phyloP scores from a whole-genome alignment of 2,888 invertebrate species.

The Lagria hirta region DNA sequence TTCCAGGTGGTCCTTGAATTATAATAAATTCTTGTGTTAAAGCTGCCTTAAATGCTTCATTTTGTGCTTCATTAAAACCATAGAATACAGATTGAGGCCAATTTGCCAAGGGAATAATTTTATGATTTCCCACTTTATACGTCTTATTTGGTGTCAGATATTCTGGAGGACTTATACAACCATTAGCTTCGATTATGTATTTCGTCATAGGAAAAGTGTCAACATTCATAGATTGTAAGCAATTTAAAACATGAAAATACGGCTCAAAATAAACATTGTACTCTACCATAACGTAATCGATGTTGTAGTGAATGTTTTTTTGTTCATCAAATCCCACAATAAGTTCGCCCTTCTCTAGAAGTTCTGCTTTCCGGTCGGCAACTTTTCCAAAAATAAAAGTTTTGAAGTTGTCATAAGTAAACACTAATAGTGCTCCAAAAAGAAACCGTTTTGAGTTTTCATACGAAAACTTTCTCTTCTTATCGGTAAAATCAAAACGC shows the following conservation, averaged over 20 bases:
- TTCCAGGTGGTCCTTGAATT: constrained; percentile 87
- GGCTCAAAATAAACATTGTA: constrained; percentile 81
- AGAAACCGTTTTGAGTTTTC: constrained; percentile 63
- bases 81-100: constrained; percentile 13
- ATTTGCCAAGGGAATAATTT: constrained; percentile 17
- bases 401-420: constrained; percentile 70
- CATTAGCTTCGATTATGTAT: constrained; percentile 64
- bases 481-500: constrained; percentile 32
- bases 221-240: constrained; percentile 62
- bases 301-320: constrained; percentile 54
- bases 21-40: constrained; percentile 72
- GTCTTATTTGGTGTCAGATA: constrained; percentile 43
- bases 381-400: constrained; percentile 71
- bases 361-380: constrained; percentile 58
- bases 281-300: constrained; percentile 67
- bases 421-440: constrained; percentile 71
- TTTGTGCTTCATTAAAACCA: constrained; percentile 67
- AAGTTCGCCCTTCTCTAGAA: constrained; percentile 59
- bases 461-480: constrained; percentile 51
- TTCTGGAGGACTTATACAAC: constrained; percentile 45
- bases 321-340: constrained; percentile 58
- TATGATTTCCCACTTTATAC: constrained; percentile 26
- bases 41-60: constrained; percentile 66
- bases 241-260: constrained; percentile 71
- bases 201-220: constrained; percentile 67